Percentiles rank a stretch among this genome's conserved stretches.
Conservation (phyloP, 2,888 invertebrate genomes). For the Dendrolimus pini region DNA sequence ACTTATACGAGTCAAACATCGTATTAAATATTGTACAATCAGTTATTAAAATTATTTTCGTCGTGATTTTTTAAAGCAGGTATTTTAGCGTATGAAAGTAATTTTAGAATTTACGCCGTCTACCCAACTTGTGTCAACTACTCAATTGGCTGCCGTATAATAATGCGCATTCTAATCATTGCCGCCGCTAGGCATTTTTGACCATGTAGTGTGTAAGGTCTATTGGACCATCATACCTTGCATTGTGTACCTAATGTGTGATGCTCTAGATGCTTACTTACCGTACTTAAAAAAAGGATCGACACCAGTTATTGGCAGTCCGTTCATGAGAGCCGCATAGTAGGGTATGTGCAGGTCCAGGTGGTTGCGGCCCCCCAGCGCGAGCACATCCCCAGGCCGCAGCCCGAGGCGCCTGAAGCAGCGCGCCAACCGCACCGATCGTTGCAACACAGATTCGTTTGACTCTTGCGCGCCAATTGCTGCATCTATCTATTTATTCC, state of each 20-base stretch:
- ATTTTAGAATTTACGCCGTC: too few relatives aligned
- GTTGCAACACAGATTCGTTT: constrained; percentile 35
- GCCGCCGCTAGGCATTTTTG: too few relatives aligned
- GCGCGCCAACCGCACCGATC: constrained; percentile 39
- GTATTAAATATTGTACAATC: too few relatives aligned
- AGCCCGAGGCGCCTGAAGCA: constrained; percentile 35
- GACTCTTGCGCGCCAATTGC: constrained; percentile 48
- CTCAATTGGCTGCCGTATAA: too few relatives aligned
- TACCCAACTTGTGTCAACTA: too few relatives aligned
- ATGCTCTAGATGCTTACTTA: constrained; percentile 18
- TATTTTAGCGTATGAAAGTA: too few relatives aligned
- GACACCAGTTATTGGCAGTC: constrained; percentile 44
- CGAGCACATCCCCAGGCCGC: constrained; percentile 46
- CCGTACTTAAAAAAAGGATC: constrained; percentile 49
- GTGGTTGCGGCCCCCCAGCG: constrained; percentile 49
- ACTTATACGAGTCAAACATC: too few relatives aligned
- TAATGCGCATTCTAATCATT: too few relatives aligned
- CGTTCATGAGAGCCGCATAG: constrained; percentile 48
- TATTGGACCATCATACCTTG: too few relatives aligned
- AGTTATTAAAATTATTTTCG: too few relatives aligned
- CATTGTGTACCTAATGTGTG: background rate
- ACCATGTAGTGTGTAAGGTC: too few relatives aligned
- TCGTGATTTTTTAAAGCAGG: too few relatives aligned
- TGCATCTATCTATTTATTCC: constrained; percentile 45
- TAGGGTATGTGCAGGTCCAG: constrained; percentile 49